Percentiles rank a stretch among this genome's conserved stretches.
These are phyloP conservation scores for Drosophila histrio DNA, from an alignment of 2,888 invertebrate species.

Conservation along the genomic window DNA sequence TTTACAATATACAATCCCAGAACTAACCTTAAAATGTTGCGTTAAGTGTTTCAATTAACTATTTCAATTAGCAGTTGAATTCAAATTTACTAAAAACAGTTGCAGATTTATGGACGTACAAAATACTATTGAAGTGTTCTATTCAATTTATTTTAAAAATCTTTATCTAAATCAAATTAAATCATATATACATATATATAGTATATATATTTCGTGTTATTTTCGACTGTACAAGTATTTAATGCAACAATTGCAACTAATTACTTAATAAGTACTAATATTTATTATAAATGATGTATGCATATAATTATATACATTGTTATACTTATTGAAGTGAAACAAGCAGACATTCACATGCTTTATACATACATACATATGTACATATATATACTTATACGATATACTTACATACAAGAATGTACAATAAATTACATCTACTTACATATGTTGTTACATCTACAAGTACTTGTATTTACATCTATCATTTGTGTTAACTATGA, in stretches of 20 bases:
- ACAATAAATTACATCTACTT: constrained; percentile 46
- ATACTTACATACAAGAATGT: too few relatives aligned
- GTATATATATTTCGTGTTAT: constrained; percentile 62
- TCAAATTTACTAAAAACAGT: constrained; percentile 39
- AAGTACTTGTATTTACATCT: constrained; percentile 46
- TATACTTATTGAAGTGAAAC: constrained; percentile 10
- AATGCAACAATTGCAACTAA: constrained; percentile 29
- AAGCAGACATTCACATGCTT: constrained; percentile 31
- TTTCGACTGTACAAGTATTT: constrained; percentile 50
- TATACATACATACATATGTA: constrained; percentile 36
- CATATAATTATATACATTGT: constrained; percentile 29
- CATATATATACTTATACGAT: too few relatives aligned
- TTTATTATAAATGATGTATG: constrained; percentile 35
- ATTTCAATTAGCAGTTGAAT: constrained; percentile 56
- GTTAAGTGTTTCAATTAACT: constrained; percentile 55
- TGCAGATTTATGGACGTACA: constrained; percentile 38
- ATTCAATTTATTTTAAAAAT: constrained; percentile 62
- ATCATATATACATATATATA: constrained; percentile 34
- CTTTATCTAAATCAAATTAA: constrained; percentile 35
- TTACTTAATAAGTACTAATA: constrained; percentile 34
- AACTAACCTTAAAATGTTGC: constrained; percentile 49
- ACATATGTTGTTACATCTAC: constrained; percentile 34
- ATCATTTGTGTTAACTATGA: constrained; percentile 76
- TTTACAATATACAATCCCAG: constrained; percentile 25
- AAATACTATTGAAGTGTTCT: constrained; percentile 34